Conservation (phyloP, 2,888 invertebrate species). For the Pollenia angustigena region DNA sequence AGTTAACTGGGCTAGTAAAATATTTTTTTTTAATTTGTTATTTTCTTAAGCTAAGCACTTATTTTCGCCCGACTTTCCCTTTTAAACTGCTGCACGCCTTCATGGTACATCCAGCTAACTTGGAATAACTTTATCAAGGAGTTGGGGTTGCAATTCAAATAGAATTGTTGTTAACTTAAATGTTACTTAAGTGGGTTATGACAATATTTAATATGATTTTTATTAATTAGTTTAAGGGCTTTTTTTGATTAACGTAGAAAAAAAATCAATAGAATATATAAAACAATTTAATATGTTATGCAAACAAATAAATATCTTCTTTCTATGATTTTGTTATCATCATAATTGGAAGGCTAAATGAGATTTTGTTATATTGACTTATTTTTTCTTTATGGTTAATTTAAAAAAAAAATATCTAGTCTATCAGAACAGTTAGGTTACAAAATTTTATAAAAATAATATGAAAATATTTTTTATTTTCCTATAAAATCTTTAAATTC, state of each 20-base stretch:
- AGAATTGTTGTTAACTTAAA: conserved; percentile 38
- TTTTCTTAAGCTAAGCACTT: conserved; percentile 19
- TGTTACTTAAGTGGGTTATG: conserved; percentile 67
- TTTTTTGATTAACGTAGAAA: conserved; percentile 9
- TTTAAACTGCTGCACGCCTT: background rate
- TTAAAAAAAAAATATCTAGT: too few species aligned
- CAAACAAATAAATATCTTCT: background rate
- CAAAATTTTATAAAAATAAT: too few species aligned
- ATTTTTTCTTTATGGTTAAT: background rate
- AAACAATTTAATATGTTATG: background rate
- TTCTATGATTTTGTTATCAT: background rate
- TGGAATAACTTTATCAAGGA: background rate
- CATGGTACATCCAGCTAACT: background rate
- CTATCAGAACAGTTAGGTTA: too few species aligned
- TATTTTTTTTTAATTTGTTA: conserved; percentile 64
- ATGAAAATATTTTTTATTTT: too few species aligned
- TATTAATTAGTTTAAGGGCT: conserved; percentile 53
- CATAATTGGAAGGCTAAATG: background rate
- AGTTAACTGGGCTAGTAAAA: conserved; percentile 65
- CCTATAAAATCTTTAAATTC: too few species aligned
- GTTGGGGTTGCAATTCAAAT: background rate
- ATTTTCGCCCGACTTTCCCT: background rate
- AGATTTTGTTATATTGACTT: background rate
- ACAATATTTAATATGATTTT: conserved; percentile 70
- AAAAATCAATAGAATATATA: conserved; percentile 40